Evolutionary conservation across 2,797 vertebrate genomes (phyloP).

Genomic region (Perodicticus potto): DNA sequence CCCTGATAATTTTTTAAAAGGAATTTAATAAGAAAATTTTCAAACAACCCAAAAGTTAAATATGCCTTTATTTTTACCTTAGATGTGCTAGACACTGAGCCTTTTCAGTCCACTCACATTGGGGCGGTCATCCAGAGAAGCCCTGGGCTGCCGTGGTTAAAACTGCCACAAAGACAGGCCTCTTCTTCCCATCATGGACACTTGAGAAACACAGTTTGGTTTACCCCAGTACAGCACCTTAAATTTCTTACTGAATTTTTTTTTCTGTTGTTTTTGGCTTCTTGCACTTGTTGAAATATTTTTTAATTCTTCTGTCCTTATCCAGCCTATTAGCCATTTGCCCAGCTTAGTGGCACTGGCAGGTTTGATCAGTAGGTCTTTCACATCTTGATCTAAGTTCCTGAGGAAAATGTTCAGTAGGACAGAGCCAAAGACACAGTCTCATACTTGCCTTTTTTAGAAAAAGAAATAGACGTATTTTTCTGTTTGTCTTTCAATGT

Average conservation of each 20-base stretch:
- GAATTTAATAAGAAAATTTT: slow-evolving; percentile 52
- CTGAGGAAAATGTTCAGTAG: slow-evolving; percentile 57
- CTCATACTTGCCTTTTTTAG: slow-evolving; percentile 51
- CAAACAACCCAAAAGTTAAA: neutral
- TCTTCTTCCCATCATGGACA: neutral
- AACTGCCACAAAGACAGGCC: neutral
- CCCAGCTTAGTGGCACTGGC: slow-evolving; percentile 37
- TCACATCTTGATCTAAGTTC: slow-evolving; percentile 58
- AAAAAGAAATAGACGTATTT: slow-evolving; percentile 61
- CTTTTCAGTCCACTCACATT: neutral
- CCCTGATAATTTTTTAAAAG: slow-evolving; percentile 38
- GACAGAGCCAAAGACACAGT: slow-evolving; percentile 3
- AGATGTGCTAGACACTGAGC: neutral
- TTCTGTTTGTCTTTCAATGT: slow-evolving; percentile 37
- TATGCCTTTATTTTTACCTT: slow-evolving; percentile 43
- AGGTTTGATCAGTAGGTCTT: slow-evolving; percentile 70
- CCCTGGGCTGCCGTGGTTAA: neutral
- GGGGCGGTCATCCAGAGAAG: neutral
- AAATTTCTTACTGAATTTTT: slow-evolving; percentile 65
- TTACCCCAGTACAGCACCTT: slow-evolving; percentile 5
- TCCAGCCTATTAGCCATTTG: slow-evolving; percentile 65
- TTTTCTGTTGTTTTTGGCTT: slow-evolving; percentile 54
- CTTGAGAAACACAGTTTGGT: slow-evolving; percentile 18
- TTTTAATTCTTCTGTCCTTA: slow-evolving; percentile 62
- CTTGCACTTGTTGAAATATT: slow-evolving; percentile 69